Conservation (phyloP, 2,888 invertebrate genomes). For the Leptopilina myrica region DNA sequence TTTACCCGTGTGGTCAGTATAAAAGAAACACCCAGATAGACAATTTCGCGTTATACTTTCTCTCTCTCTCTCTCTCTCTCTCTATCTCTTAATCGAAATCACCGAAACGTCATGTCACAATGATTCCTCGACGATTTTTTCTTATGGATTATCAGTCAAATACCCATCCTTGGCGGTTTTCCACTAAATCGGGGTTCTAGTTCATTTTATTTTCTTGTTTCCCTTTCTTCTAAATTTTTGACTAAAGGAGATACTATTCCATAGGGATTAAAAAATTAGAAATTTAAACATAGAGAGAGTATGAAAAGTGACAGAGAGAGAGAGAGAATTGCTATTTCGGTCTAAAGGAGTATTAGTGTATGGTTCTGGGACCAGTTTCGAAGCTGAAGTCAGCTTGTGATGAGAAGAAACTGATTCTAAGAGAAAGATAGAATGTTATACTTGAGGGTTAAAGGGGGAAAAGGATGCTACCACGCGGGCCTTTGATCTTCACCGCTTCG, state of each 20-base stretch:
- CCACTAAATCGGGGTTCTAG: too few species aligned
- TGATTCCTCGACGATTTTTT: background rate
- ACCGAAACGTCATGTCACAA: conserved; percentile 5
- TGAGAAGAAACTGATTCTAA: conserved; percentile 42
- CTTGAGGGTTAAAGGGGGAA: conserved; percentile 38
- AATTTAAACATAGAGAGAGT: too few species aligned
- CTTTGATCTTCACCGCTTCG: conserved; percentile 76
- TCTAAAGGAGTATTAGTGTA: conserved; percentile 56
- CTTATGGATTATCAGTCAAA: too few species aligned
- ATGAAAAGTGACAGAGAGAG: too few species aligned
- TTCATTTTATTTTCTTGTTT: too few species aligned
- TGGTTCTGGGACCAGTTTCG: conserved; percentile 45
- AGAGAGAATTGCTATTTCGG: too few species aligned
- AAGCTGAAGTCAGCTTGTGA: conserved; percentile 43
- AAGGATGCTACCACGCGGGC: conserved; percentile 68
- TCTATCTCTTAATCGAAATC: background rate
- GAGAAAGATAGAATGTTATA: conserved; percentile 46
- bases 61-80: background rate
- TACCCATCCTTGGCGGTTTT: too few species aligned
- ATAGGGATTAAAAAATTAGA: too few species aligned
- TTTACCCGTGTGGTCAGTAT: conserved; percentile 24
- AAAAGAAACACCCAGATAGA: background rate
- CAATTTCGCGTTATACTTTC: background rate
- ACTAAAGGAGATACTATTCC: too few species aligned
- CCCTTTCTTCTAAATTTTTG: too few species aligned